Percentiles rank a stretch among this genome's conserved stretches.
Evolutionary conservation across 2,888 invertebrate species (phyloP).

Genomic region (Drosophila rubida): DNA sequence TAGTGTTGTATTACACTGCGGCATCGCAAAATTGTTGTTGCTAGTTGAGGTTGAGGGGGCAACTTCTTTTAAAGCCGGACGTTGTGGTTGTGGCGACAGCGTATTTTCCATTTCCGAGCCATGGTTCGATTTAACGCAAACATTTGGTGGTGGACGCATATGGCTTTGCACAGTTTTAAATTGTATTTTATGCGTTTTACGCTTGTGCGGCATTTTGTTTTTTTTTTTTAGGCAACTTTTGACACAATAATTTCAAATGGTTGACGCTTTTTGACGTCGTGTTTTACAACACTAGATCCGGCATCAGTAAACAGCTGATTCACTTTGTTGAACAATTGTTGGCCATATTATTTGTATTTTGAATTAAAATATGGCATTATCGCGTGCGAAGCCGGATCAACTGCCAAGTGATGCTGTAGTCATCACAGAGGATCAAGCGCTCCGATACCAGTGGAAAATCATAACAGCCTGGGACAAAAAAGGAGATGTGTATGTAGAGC

Average conservation of each 20-base stretch:
- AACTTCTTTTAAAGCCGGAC: no score
- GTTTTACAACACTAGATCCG: not conserved
- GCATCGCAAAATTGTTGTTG: constrained; percentile 40
- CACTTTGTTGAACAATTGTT: constrained; percentile 9
- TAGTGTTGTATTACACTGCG: constrained; percentile 69
- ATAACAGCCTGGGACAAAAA: constrained; percentile 87
- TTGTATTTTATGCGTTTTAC: constrained; percentile 6
- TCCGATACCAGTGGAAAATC: constrained; percentile 87
- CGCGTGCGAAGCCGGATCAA: constrained; percentile 83
- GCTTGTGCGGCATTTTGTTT: constrained; percentile 50
- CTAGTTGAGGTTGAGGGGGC: not conserved
- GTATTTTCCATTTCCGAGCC: constrained; percentile 14
- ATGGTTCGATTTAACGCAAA: constrained; percentile 32
- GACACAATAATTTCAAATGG: constrained; percentile 4
- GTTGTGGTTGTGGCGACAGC: not conserved
- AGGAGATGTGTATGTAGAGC: constrained; percentile 86
- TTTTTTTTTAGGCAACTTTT: not conserved
- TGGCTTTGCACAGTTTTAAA: constrained; percentile 21
- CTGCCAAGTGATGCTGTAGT: constrained; percentile 88
- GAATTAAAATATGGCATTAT: constrained; percentile 86
- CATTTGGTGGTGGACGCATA: constrained; percentile 13
- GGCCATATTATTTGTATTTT: constrained; percentile 7
- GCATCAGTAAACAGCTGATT: constrained; percentile 6
- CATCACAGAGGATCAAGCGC: constrained; percentile 87
- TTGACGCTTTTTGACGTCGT: not conserved